These are phyloP conservation scores for Tipula vernalis DNA, from an alignment of 2,888 invertebrate genomes.

Conservation along the genomic window DNA sequence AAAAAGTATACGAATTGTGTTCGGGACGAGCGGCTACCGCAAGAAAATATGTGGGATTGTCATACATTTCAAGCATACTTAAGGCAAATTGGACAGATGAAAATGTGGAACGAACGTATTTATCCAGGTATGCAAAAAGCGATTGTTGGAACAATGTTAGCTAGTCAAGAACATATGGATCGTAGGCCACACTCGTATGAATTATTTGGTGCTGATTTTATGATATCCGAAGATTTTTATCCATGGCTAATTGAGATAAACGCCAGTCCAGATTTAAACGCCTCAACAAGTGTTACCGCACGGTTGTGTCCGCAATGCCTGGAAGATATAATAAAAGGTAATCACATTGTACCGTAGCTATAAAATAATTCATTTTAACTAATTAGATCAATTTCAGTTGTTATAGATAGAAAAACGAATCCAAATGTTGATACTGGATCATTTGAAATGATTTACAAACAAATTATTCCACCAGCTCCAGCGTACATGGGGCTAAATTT, in stretches of 20 bases:
- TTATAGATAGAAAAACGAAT: conserved; percentile 58
- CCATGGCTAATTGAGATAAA: conserved; percentile 95
- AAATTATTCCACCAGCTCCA: conserved; percentile 62
- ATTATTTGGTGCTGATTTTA: conserved; percentile 90
- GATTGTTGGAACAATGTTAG: conserved; percentile 64
- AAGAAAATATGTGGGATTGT: conserved; percentile 93
- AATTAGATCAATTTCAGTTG: conserved; percentile 44
- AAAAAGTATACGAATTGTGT: conserved; percentile 68
- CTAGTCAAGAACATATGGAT: conserved; percentile 78
- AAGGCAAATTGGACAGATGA: conserved; percentile 59
- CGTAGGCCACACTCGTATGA: conserved; percentile 73
- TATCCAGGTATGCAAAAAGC: conserved; percentile 80
- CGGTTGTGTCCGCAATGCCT: conserved; percentile 75
- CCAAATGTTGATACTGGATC: conserved; percentile 66
- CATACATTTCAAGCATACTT: conserved; percentile 55
- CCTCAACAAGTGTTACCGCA: conserved; percentile 82
- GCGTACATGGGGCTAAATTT: conserved; percentile 56
- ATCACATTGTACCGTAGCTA: background rate
- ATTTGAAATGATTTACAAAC: conserved; percentile 69
- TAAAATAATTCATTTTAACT: background rate
- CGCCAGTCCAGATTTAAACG: conserved; percentile 82
- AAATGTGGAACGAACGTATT: conserved; percentile 71
- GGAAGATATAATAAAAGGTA: conserved; percentile 86
- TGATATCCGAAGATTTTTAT: conserved; percentile 74
- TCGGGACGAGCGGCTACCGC: conserved; percentile 63